Conservation (phyloP, 92 coral and sea anemone genomes). For the Palythoa grandiflora region DNA sequence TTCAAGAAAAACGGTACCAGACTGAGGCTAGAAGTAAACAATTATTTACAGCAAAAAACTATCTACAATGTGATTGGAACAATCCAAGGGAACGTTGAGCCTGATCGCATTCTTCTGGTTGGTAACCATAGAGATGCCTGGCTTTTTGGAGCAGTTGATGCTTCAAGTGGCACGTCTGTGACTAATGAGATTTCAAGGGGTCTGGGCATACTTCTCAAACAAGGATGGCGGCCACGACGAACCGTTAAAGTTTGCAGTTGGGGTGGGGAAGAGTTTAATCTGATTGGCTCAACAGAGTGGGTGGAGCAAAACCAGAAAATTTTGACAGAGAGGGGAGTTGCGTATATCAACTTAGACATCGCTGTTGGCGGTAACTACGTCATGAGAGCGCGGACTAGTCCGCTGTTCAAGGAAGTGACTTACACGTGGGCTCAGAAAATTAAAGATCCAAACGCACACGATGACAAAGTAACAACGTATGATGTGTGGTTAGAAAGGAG, state of each 20-base stretch:
- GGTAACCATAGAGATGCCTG: slow-evolving; percentile 97
- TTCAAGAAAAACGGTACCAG: slow-evolving; percentile 67
- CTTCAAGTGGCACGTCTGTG: slow-evolving; percentile 88
- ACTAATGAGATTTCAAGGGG: slow-evolving; percentile 89
- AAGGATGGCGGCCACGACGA: slow-evolving; percentile 98
- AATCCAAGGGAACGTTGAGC: slow-evolving; percentile 84
- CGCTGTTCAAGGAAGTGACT: slow-evolving; percentile 81
- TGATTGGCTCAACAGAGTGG: slow-evolving; percentile 97
- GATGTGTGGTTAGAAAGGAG: slow-evolving; percentile 79
- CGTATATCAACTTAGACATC: slow-evolving; percentile 90
- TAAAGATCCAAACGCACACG: slow-evolving; percentile 70
- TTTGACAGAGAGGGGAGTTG: slow-evolving; percentile 85
- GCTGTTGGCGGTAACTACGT: slow-evolving; percentile 92
- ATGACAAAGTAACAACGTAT: slow-evolving; percentile 67
- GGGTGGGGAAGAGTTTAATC: slow-evolving; percentile 97
- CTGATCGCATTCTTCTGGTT: slow-evolving; percentile 91
- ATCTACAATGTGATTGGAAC: slow-evolving; percentile 94
- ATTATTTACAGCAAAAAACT: slow-evolving; percentile 59
- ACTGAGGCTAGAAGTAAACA: slow-evolving; percentile 75
- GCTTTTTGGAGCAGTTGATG: slow-evolving; percentile 93
- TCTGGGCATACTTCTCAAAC: slow-evolving; percentile 73
- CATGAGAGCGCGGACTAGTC: slow-evolving; percentile 86
- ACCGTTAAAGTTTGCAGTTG: slow-evolving; percentile 96
- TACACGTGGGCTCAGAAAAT: slow-evolving; percentile 76
- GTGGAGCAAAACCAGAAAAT: slow-evolving; percentile 89